Evolutionary conservation across 2,888 invertebrate genomes (phyloP), one percentile per base, ranked within the genome.

Genomic region (Polymixis flavicincta): DNA sequence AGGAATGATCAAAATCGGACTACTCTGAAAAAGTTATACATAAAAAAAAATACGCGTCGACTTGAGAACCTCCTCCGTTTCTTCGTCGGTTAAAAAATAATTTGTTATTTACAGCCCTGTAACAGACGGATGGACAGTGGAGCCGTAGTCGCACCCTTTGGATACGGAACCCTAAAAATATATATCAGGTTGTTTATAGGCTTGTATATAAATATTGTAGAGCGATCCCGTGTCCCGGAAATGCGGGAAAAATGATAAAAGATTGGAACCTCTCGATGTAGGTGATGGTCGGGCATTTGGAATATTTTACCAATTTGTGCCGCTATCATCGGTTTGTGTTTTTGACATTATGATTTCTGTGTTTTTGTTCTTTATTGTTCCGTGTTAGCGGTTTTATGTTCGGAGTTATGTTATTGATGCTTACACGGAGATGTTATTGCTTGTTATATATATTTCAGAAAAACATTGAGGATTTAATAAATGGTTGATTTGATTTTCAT

Each of bases 221-320:
- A 57, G 52, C 67, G 60, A 64, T 71, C 60, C 25, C 54, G 42
- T 76, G 74, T 81, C 70, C 63, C 71, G 65, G 69, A 76, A 80
- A 78, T 74, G 75, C 45, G 80, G 65, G 67, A 76, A 82, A 66
- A 78, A 86, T 70, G 66, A 76, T 85, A 78, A 87, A 74, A 85
- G 67, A 76, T 76, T 79, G 59, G 74, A 50, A 59, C 63, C 64
- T 48, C 70, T 48, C 57, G 67, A 82, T 75, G 69, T 50, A 48
- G 45, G 50, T 59, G 69, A 76, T 67, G 60, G 54, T 73, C 74
- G n/a, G 32, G 45, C 45, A 76, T 79, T 84, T 64, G 57, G 52
- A 72, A 78, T 78, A 78, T 79, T 86, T 84, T 70, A 72, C 74
- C 71, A 74, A 77, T 84, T 75, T 78, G n/a, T 60, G 25, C 37